Conservation (phyloP, 1,140 invertebrate species). For the Leptestheria dahalacensis region DNA sequence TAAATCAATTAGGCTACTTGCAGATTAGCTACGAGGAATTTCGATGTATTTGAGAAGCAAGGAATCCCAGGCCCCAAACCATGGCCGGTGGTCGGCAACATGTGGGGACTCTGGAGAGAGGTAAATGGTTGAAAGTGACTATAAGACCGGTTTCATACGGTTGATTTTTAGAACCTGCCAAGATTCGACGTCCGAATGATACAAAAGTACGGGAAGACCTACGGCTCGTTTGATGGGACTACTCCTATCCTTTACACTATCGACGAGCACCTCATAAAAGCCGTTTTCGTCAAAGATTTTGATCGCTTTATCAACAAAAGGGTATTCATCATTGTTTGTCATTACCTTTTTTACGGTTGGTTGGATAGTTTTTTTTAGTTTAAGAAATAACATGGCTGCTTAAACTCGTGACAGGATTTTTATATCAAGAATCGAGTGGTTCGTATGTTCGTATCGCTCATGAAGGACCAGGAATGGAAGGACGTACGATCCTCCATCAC, state of each 20-base stretch:
- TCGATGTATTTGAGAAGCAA: background rate
- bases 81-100: conserved; percentile 8
- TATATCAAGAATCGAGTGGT: conserved; percentile 3
- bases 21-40: background rate
- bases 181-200: conserved; percentile 6
- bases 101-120: conserved; percentile 15
- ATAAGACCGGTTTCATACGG: background rate
- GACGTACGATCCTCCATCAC: conserved; percentile 38
- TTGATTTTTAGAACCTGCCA: conserved; percentile 4
- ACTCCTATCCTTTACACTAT: conserved; percentile 8
- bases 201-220: conserved; percentile 13
- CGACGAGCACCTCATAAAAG: conserved; percentile 38
- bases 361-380: conserved; percentile 3
- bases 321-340: background rate
- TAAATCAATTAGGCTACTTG: background rate
- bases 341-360: background rate
- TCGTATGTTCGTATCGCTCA: conserved; percentile 11
- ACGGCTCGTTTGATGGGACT: conserved; percentile 10
- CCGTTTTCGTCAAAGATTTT: conserved; percentile 38
- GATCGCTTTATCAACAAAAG: conserved; percentile 34
- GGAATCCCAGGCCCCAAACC: conserved; percentile 14
- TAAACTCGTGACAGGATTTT: conserved; percentile 5
- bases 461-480: conserved; percentile 33
- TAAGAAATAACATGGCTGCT: background rate
- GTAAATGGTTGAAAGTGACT: background rate